A percentile compares a stretch with the other conserved stretches of the same genome.
Evolutionary conservation across 2,888 invertebrate genomes (phyloP).

Genomic region (Diplazon laetatorius): DNA sequence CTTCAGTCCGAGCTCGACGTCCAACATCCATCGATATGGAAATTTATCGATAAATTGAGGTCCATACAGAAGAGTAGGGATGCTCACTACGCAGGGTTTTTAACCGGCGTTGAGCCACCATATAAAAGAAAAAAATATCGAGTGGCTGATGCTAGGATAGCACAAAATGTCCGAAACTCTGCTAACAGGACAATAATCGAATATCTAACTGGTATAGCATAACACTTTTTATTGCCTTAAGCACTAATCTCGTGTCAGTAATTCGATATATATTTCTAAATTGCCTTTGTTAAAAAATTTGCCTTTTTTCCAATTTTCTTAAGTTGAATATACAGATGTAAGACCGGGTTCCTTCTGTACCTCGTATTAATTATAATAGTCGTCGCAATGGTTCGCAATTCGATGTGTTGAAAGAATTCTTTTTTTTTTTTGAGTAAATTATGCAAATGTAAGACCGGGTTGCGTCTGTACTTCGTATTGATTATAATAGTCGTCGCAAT

Average conservation of each 20-base stretch:
- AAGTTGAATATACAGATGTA: no score
- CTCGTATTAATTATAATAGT: no score
- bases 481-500: no score
- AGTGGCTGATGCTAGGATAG: conserved; percentile 13
- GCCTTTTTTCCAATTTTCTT: no score
- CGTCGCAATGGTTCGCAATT: no score
- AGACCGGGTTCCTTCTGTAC: no score
- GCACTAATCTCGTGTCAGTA: neutral
- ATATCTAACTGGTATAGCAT: conserved; percentile 1
- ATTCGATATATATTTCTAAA: no score
- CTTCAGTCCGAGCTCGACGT: conserved; percentile 53
- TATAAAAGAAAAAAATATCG: conserved; percentile 3
- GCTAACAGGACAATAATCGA: conserved; percentile 5
- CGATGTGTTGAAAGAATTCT: no score
- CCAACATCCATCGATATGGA: conserved; percentile 42
- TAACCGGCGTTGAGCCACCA: conserved; percentile 5
- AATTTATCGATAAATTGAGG: conserved; percentile 33
- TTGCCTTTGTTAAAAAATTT: no score
- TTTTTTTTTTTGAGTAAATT: no score
- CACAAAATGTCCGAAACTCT: neutral
- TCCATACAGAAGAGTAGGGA: conserved; percentile 2
- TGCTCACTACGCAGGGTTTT: neutral
- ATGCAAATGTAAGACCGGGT: no score
- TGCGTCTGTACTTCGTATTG: no score
- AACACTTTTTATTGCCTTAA: conserved; percentile 2